Evolutionary conservation across 2,888 invertebrate species (phyloP).

Genomic region (Iselma pallidipennis): DNA sequence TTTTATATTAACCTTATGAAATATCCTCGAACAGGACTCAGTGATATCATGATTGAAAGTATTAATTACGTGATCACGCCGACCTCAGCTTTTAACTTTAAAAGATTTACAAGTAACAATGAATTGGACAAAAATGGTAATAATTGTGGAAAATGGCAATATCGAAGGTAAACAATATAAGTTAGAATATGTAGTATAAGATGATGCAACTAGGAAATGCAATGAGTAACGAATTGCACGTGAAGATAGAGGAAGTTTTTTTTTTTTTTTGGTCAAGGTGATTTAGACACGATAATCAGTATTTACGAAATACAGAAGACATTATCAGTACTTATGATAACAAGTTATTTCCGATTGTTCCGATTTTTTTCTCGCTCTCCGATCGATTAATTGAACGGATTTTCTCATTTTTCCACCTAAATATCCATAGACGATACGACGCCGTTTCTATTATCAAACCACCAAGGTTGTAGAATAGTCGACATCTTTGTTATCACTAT

Average conservation of each 20-base stretch:
- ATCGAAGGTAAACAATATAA: neutral
- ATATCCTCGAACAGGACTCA: neutral
- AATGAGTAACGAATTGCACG: constrained; percentile 35
- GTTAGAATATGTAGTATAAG: constrained; percentile 9
- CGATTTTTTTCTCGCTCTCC: neutral
- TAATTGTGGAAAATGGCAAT: neutral
- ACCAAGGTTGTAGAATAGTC: constrained; percentile 1
- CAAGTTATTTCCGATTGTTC: no score
- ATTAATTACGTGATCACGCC: constrained; percentile 28
- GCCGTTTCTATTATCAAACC: constrained; percentile 9
- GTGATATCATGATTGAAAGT: neutral
- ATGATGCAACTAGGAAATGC: constrained; percentile 48
- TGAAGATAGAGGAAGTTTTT: constrained; percentile 45
- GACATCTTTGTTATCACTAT: neutral
- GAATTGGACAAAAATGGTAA: constrained; percentile 17
- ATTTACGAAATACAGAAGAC: no score
- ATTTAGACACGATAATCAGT: constrained; percentile 38
- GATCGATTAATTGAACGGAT: neutral
- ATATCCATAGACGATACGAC: constrained; percentile 12
- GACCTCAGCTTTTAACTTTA: constrained; percentile 15
- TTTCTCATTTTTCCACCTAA: neutral
- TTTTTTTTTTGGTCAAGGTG: constrained; percentile 42
- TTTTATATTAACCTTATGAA: neutral
- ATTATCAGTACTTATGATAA: constrained; percentile 18
- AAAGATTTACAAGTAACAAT: constrained; percentile 2